A percentile compares a stretch with the other conserved stretches of the same genome.
phyloP scores from a whole-genome alignment of 2,113 vertebrate species.

The Columbina picui region DNA sequence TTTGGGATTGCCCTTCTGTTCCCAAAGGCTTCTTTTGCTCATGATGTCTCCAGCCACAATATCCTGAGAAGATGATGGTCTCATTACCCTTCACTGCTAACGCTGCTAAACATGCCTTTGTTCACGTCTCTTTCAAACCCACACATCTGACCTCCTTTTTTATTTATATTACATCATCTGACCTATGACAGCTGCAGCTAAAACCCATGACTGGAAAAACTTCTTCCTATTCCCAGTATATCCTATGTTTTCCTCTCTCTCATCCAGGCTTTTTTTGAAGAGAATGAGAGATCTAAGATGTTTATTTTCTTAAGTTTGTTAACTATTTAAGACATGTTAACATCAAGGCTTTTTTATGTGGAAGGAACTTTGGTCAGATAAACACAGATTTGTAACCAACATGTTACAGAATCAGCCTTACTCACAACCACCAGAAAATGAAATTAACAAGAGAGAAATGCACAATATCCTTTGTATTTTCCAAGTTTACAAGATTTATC shows the following conservation, averaged over 20 bases:
- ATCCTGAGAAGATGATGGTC: constrained; percentile 75
- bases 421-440: not conserved
- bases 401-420: not conserved
- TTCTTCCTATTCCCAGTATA: not conserved
- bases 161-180: not conserved
- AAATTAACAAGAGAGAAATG: not conserved
- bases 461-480: not conserved
- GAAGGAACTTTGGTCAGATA: not conserved
- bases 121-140: not conserved
- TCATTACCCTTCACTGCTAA: not conserved
- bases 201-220: not conserved
- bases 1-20: constrained; percentile 79
- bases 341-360: not conserved
- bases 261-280: no score
- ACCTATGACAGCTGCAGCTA: constrained; percentile 7
- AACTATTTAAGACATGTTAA: not conserved
- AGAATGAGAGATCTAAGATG: not conserved
- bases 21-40: constrained; percentile 94
- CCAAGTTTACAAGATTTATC: not conserved
- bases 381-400: not conserved
- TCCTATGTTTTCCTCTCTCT: not conserved
- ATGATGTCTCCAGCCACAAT: constrained; percentile 89
- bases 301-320: not conserved
- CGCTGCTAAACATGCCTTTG: not conserved
- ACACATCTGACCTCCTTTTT: not conserved